Evolutionary conservation across 1,140 invertebrate species (phyloP).

Genomic region (Penaeus vannamei): DNA sequence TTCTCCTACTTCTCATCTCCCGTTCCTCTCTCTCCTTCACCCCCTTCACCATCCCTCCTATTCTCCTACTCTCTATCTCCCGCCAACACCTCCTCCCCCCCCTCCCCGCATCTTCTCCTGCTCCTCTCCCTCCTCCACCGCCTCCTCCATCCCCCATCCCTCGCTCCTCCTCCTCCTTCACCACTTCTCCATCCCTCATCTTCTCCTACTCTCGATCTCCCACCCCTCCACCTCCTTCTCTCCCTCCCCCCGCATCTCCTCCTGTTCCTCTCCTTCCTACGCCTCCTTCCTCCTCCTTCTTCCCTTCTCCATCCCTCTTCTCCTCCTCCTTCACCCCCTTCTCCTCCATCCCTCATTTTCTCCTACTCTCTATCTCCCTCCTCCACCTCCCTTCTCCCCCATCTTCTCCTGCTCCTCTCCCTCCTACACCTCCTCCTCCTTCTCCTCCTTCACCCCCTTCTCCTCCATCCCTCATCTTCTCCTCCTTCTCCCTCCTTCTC

Average conservation of each 20-base stretch:
- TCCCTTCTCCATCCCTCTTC: neutral
- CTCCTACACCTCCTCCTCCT: neutral
- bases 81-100: too few species aligned
- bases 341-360: too few species aligned
- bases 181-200: neutral
- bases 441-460: neutral
- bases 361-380: too few species aligned
- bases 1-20: neutral
- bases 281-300: neutral
- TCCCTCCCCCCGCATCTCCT: neutral
- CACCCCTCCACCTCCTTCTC: neutral
- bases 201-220: neutral
- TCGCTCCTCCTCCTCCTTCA: neutral
- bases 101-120: neutral
- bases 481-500: neutral
- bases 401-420: neutral
- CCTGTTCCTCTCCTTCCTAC: neutral
- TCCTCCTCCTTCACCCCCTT: neutral
- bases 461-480: neutral
- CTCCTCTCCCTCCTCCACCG: neutral
- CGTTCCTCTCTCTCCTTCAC: neutral
- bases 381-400: neutral
- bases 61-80: neutral
- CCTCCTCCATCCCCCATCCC: neutral
- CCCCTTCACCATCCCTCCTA: neutral